Base-by-base conservation (phyloP, 2,888 invertebrate genomes). In the Dasysyrphus albostriatus region DNA sequence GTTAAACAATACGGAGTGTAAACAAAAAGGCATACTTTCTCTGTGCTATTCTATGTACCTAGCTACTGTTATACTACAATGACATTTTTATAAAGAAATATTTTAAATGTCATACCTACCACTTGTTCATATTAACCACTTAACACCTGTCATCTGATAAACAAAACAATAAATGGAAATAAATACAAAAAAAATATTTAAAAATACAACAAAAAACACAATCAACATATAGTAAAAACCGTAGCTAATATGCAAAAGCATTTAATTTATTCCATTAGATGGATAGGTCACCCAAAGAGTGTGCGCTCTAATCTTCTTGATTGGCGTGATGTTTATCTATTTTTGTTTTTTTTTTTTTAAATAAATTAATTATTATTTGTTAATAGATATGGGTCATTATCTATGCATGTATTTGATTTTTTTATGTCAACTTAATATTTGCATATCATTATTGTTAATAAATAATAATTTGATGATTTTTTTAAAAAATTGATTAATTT, bases 351-450 rank as follows among this genome's bases (percentile, higher is more conserved):
- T 49, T 29, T 2, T 29, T 51, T 24, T 51, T 12, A 47, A 51
- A 51, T 24, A 51, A 51, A 24, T 51, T 19, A 5, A 24, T 51
- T 14, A 29, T 49, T 12, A 51, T 12, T 51, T 51, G 24, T 51
- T 51, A 51, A 51, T 51, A 24, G 24, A 51, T 51, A 51, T 24
- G 24, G 51, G 24, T 51, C 24, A 51, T 51, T 51, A 51, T 51
- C 51, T 47, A 16, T 47, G 47, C 5, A 32, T 47, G 1, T 2
- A 47, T 47, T 47, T 16, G 37, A 8, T 29, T 24, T n/a, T 61
- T n/a, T 7, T 19, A 4, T 58, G 0, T 58, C 16, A 1, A 8
- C 2, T 8, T 42, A 42, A n/a, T 56, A 32, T 24, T 14, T 61
- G 5, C 10, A 34, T 37, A 12, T 47, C 1, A 47, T 16, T 16